Percentiles rank a stretch among this genome's conserved stretches.
These are phyloP conservation scores for Drosophila algonquin DNA, from an alignment of 2,888 invertebrate genomes.

Conservation along the genomic window DNA sequence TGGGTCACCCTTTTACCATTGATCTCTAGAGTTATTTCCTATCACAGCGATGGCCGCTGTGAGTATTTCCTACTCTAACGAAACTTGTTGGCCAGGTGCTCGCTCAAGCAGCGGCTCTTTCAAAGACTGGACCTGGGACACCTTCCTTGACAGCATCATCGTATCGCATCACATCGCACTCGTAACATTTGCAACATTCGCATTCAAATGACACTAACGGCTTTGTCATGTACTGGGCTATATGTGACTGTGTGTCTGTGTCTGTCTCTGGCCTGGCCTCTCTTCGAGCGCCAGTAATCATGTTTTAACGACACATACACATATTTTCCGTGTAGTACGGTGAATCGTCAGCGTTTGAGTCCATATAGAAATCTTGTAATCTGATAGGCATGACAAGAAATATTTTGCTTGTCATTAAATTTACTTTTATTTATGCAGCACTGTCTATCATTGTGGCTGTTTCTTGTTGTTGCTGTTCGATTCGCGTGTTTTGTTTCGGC, in stretches of 20 bases:
- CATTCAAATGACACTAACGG: conserved; percentile 79
- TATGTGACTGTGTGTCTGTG: conserved; percentile 36
- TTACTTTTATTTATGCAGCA: conserved; percentile 80
- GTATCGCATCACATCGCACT: conserved; percentile 57
- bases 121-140: conserved; percentile 42
- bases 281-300: conserved; percentile 76
- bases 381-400: conserved; percentile 80
- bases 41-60: background rate
- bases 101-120: conserved; percentile 25
- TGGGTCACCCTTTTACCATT: conserved; percentile 25
- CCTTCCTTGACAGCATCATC: conserved; percentile 46
- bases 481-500: conserved; percentile 75
- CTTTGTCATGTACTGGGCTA: conserved; percentile 66
- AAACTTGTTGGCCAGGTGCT: conserved; percentile 18
- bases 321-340: conserved; percentile 41
- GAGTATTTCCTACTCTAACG: background rate
- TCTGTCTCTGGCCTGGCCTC: too few relatives aligned
- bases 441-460: conserved; percentile 66
- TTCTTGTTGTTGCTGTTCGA: conserved; percentile 54
- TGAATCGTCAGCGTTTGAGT: conserved; percentile 60
- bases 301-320: conserved; percentile 71
- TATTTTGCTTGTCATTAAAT: conserved; percentile 80
- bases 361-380: conserved; percentile 78
- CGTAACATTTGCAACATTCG: conserved; percentile 51
- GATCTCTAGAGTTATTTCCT: conserved; percentile 8